Percentiles rank a stretch among this genome's conserved stretches.
Conservation (phyloP, 2,113 vertebrate species). For the Mobula hypostoma region DNA sequence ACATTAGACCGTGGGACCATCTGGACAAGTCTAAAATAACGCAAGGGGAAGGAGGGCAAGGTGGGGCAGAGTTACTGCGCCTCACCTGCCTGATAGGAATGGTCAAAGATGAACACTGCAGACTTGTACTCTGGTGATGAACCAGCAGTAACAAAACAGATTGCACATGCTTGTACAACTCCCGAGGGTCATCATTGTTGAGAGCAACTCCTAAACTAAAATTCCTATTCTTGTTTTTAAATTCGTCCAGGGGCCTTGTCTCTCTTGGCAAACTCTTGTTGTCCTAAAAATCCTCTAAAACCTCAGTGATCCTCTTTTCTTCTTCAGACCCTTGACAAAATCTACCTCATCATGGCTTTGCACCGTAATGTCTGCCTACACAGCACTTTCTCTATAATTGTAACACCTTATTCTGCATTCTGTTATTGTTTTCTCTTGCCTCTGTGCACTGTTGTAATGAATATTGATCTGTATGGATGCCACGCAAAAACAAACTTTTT, state of each 20-base stretch:
- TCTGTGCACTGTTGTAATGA: no score
- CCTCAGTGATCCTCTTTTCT: no score
- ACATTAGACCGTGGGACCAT: constrained; percentile 47
- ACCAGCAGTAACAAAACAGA: neutral
- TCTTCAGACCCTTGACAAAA: no score
- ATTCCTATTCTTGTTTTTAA: neutral
- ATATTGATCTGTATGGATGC: no score
- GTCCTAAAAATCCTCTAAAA: no score
- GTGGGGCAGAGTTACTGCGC: constrained; percentile 37
- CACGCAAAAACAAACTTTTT: no score
- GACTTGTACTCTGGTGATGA: neutral
- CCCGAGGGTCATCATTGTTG: neutral
- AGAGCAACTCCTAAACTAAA: neutral
- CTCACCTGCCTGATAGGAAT: neutral
- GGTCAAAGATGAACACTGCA: neutral
- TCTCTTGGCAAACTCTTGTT: neutral
- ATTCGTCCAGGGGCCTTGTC: neutral
- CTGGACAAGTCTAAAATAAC: constrained; percentile 48
- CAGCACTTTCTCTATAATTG: no score
- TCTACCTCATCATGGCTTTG: no score
- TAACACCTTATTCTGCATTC: no score
- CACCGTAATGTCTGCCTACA: no score
- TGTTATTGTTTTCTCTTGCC: no score
- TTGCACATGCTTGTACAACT: neutral
- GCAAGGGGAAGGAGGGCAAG: neutral